These are phyloP conservation scores for Patagioenas fasciata DNA, from an alignment of 2,113 vertebrate genomes.

Conservation along the genomic window DNA sequence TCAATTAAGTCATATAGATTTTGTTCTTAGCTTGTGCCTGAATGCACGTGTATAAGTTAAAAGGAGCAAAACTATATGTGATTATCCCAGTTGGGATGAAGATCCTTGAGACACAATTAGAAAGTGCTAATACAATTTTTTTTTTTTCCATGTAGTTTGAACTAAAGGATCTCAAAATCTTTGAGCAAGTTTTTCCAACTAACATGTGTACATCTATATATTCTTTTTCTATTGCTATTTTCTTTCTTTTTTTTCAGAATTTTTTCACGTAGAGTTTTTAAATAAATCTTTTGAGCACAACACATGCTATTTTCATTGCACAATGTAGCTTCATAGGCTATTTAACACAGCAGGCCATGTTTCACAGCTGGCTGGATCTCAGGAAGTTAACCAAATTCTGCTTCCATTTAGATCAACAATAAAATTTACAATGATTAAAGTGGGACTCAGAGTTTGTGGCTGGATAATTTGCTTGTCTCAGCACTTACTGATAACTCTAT, in stretches of 20 bases:
- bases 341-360: neutral
- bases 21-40: neutral
- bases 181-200: neutral
- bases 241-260: neutral
- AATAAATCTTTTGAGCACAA: neutral
- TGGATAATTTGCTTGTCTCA: neutral
- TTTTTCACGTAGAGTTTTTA: neutral
- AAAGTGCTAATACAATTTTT: neutral
- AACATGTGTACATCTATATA: neutral
- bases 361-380: neutral
- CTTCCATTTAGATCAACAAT: neutral
- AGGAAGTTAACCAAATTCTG: conserved; percentile 13
- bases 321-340: neutral
- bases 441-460: neutral
- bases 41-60: neutral
- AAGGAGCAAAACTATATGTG: neutral
- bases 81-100: neutral
- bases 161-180: neutral
- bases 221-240: neutral
- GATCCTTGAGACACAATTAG: neutral
- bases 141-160: neutral
- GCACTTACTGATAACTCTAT: neutral
- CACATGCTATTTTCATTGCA: neutral
- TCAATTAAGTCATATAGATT: neutral
- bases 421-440: neutral